These are phyloP conservation scores for Micropterix aruncella DNA, from an alignment of 2,888 invertebrate genomes.

Conservation along the genomic window DNA sequence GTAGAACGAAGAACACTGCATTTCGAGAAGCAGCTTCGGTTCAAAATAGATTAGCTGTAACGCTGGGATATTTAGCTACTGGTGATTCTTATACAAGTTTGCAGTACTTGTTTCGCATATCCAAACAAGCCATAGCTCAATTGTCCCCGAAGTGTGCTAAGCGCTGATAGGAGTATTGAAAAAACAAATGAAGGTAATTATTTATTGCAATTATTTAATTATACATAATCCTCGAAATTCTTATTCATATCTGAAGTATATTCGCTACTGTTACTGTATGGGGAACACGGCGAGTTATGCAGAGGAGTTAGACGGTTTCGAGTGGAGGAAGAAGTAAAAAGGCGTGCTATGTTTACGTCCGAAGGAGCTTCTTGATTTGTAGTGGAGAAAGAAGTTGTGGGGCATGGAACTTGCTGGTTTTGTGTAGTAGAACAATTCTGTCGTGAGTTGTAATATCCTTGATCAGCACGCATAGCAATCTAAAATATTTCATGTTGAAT, in stretches of 20 bases:
- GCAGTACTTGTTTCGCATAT: constrained; percentile 6
- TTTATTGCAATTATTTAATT: no score
- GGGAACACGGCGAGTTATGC: background rate
- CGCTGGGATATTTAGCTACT: constrained; percentile 8
- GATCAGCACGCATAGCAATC: constrained; percentile 5
- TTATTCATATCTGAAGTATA: constrained; percentile 1
- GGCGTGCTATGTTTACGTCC: no score
- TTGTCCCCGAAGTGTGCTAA: constrained; percentile 7
- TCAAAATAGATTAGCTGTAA: constrained; percentile 8
- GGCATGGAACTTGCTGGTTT: constrained; percentile 4
- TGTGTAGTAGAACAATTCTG: constrained; percentile 4
- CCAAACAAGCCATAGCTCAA: constrained; percentile 3
- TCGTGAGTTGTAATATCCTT: constrained; percentile 6
- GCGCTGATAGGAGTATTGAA: constrained; percentile 5
- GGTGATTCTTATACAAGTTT: constrained; percentile 7
- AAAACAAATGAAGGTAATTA: no score
- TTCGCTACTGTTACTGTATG: constrained; percentile 2
- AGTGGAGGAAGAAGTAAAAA: constrained; percentile 2
- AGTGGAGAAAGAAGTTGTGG: constrained; percentile 1
- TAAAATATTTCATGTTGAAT: constrained; percentile 6
- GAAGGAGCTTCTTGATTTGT: constrained; percentile 1
- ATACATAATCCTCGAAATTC: no score
- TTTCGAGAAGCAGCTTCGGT: constrained; percentile 7
- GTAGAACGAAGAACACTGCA: constrained; percentile 8
- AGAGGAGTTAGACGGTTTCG: constrained; percentile 3